Evolutionary conservation across 1,140 invertebrate species (phyloP), one percentile per base, ranked within the genome.

Genomic region (Drosophila equinoxialis): DNA sequence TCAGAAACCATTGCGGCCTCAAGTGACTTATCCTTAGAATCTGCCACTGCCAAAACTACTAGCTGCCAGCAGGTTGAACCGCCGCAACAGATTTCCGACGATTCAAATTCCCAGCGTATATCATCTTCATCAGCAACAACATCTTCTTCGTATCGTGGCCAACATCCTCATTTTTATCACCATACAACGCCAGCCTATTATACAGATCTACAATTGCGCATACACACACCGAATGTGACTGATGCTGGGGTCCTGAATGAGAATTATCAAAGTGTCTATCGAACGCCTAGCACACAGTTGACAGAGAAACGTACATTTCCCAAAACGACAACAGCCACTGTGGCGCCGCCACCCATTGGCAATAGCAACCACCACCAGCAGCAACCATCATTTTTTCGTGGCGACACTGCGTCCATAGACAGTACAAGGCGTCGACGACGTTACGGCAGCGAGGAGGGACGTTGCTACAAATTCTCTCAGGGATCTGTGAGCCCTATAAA

Each of bases 41-140:
- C 89, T 77, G 87, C 86, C 91, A 92, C 91, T 92, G 91, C 91
- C 91, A 91, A 90, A 79, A 72, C 74, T 61, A 90, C 74, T 61
- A 90, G 84, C 91, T 92, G 91, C 91, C 91, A 92, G 73, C 79
- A 75, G 74, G 63, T 68, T 62, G 39, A 33, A n/a, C 54, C 42
- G 30, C 57, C 55, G 58, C 80, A 81, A 65, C 64, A 48, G 63
- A 74, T 63, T 45, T 79, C 81, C 39, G 74, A 76, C 72, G 74
- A 84, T 30, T 86, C 82, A 58, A 63, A 72, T 57, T 70, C 74
- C 37, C 69, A 82, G 51, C 75, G 41, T 51, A 51, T 23, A 51
- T 14, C 42, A 45, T 11, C 48, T 30, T 30, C 30, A 30, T 30
- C 30, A 30, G 30, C 30, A 72, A 60, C 35, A 39, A 73, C 68